Evolutionary conservation across 92 coral and sea anemone species (phyloP).

Genomic region (Meandrina meandrites): DNA sequence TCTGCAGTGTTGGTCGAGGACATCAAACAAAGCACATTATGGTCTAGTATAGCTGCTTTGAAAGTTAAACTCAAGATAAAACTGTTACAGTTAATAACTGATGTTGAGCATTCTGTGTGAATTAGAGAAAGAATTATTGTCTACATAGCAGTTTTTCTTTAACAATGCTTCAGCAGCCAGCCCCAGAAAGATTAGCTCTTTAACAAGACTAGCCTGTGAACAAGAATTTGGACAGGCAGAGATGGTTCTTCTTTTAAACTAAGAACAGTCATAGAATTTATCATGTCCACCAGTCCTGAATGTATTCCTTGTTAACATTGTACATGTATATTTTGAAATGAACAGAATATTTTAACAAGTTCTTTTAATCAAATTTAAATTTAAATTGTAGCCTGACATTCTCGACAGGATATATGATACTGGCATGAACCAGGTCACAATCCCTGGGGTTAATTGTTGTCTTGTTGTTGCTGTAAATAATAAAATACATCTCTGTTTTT

Average conservation of each 20-base stretch:
- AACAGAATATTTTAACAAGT: too few relatives aligned
- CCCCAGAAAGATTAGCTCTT: constrained; percentile 20
- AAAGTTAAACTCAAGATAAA: constrained; percentile 19
- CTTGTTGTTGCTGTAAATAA: too few relatives aligned
- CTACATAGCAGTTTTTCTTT: constrained; percentile 40
- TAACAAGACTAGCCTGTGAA: constrained; percentile 35
- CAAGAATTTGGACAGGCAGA: constrained; percentile 57
- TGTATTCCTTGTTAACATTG: too few relatives aligned
- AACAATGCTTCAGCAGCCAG: constrained; percentile 32
- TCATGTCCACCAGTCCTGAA: too few relatives aligned
- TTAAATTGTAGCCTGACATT: too few relatives aligned
- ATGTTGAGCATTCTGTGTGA: constrained; percentile 34
- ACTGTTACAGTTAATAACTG: constrained; percentile 34
- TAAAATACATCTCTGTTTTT: too few relatives aligned
- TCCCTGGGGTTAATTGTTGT: too few relatives aligned
- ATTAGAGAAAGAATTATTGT: constrained; percentile 45
- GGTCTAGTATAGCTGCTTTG: neutral
- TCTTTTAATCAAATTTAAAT: too few relatives aligned
- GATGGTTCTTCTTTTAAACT: constrained; percentile 36
- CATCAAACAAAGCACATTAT: constrained; percentile 2
- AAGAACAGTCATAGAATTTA: too few relatives aligned
- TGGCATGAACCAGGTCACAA: too few relatives aligned
- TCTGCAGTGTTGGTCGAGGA: neutral
- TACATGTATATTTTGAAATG: too few relatives aligned
- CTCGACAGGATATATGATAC: too few relatives aligned